Evolutionary conservation across 2,888 invertebrate species (phyloP).

Genomic region (Zaprionus lineosus): DNA sequence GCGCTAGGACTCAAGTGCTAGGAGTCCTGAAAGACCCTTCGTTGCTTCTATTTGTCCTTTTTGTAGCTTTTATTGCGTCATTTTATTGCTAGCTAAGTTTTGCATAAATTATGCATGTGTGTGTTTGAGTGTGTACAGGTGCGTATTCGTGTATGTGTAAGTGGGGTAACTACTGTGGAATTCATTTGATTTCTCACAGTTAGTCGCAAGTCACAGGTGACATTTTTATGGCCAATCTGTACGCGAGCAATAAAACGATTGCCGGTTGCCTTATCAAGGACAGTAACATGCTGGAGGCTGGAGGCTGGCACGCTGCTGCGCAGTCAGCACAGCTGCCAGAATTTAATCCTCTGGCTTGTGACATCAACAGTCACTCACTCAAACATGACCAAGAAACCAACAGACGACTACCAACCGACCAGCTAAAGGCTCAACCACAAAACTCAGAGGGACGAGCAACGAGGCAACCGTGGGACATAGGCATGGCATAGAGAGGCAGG

Average conservation of each 20-base stretch:
- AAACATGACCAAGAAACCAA: conserved; percentile 18
- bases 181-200: conserved; percentile 69
- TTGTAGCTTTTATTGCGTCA: conserved; percentile 15
- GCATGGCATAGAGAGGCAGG: neutral
- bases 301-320: neutral
- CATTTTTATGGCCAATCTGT: conserved; percentile 79
- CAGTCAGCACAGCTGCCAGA: conserved; percentile 32
- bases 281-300: conserved; percentile 11
- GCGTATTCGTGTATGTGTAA: conserved; percentile 1
- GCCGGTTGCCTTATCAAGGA: conserved; percentile 63
- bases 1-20: neutral
- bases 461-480: no score
- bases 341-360: conserved; percentile 42
- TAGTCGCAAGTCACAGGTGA: conserved; percentile 69
- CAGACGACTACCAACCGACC: conserved; percentile 2
- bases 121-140: neutral
- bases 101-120: conserved; percentile 71
- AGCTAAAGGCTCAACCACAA: no score
- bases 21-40: no score
- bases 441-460: neutral
- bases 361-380: conserved; percentile 44
- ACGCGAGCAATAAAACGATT: conserved; percentile 67
- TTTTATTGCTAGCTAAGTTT: conserved; percentile 66
- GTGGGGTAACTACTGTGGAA: conserved; percentile 24
- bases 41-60: neutral